Percentiles rank a stretch among this genome's conserved stretches.
These are phyloP conservation scores for Dione juno DNA, from an alignment of 2,888 invertebrate species.

Conservation along the genomic window DNA sequence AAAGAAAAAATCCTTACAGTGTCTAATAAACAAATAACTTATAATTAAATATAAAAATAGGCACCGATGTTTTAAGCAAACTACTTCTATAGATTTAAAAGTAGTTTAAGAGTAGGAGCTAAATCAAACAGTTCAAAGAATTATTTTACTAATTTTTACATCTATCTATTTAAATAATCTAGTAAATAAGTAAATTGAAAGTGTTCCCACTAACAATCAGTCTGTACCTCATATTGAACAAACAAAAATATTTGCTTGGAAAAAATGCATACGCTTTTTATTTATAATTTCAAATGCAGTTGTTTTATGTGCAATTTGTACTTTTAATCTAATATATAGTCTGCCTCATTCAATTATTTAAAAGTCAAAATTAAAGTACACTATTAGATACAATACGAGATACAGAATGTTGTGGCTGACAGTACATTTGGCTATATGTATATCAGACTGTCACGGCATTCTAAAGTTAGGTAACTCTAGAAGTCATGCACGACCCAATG, in stretches of 20 bases:
- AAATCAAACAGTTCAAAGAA: slow-evolving; percentile 44
- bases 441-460: slow-evolving; percentile 55
- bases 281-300: background rate
- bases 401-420: slow-evolving; percentile 47
- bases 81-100: slow-evolving; percentile 59
- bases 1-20: slow-evolving; percentile 32
- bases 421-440: slow-evolving; percentile 53
- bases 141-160: slow-evolving; percentile 45
- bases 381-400: slow-evolving; percentile 42
- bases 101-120: slow-evolving; percentile 33
- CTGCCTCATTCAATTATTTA: too few species aligned
- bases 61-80: slow-evolving; percentile 72
- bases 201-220: slow-evolving; percentile 38
- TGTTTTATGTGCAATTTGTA: background rate
- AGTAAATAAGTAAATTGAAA: slow-evolving; percentile 48
- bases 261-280: background rate
- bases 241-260: background rate
- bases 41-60: slow-evolving; percentile 59
- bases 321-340: background rate
- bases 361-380: background rate
- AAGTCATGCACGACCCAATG: slow-evolving; percentile 71
- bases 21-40: slow-evolving; percentile 48
- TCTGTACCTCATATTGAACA: slow-evolving; percentile 54
- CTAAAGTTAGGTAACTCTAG: slow-evolving; percentile 53
- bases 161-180: slow-evolving; percentile 45